phyloP scores from a whole-genome alignment of 2,113 vertebrate genomes.

The Ahaetulla prasina region DNA sequence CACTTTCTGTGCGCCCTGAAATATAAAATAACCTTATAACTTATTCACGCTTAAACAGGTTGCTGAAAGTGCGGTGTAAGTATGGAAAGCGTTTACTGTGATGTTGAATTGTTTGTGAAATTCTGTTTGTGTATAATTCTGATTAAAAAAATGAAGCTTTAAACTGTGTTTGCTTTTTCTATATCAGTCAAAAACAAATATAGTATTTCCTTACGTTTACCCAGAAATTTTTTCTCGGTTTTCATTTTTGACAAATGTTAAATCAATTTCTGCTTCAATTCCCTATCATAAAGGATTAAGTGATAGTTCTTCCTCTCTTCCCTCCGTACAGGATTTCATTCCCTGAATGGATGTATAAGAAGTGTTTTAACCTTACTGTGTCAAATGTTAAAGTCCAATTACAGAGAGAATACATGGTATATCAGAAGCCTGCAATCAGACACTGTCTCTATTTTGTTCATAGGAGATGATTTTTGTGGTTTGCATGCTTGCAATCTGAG shows the following conservation, averaged over 20 bases:
- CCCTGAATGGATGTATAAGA: slow-evolving; percentile 42
- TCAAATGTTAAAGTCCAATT: slow-evolving; percentile 63
- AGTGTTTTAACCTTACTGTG: slow-evolving; percentile 62
- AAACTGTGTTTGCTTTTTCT: slow-evolving; percentile 3
- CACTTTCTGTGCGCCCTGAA: slow-evolving; percentile 43
- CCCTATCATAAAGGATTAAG: slow-evolving; percentile 27
- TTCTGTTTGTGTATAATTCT: slow-evolving; percentile 4
- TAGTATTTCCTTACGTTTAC: slow-evolving; percentile 39
- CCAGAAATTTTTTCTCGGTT: background rate
- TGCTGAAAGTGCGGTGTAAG: slow-evolving; percentile 56
- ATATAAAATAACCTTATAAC: slow-evolving; percentile 45
- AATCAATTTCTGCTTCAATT: slow-evolving; percentile 17
- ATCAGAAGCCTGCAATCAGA: slow-evolving; percentile 65
- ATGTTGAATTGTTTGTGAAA: slow-evolving; percentile 43
- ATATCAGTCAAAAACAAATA: slow-evolving; percentile 11
- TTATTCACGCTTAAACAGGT: slow-evolving; percentile 39
- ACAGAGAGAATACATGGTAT: slow-evolving; percentile 59
- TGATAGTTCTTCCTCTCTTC: background rate
- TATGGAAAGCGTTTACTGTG: slow-evolving; percentile 63
- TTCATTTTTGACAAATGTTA: slow-evolving; percentile 40
- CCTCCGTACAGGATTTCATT: slow-evolving; percentile 36
- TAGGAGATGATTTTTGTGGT: slow-evolving; percentile 79
- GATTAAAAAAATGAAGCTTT: slow-evolving; percentile 37
- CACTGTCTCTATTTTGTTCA: slow-evolving; percentile 74
- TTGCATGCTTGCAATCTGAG: slow-evolving; percentile 74